Percentiles rank a stretch among this genome's conserved stretches.
These are phyloP conservation scores for Drosophila peninsularis DNA, from an alignment of 2,888 invertebrate species.

Conservation along the genomic window DNA sequence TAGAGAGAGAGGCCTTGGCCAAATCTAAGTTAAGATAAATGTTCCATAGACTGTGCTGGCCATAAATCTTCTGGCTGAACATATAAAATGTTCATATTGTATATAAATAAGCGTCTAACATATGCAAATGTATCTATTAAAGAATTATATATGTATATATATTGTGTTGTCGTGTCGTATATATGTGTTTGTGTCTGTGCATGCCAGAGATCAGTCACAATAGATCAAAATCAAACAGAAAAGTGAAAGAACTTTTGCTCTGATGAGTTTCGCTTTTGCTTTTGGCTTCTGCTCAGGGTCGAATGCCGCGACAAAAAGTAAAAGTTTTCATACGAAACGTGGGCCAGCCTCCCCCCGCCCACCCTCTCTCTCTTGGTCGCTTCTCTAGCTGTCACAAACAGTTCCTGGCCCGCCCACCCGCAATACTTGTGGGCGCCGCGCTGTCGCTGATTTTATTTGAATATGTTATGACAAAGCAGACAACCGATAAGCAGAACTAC, in stretches of 20 bases:
- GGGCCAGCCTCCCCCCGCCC: not conserved
- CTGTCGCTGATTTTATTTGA: slow-evolving; percentile 57
- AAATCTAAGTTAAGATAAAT: slow-evolving; percentile 19
- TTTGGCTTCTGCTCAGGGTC: slow-evolving; percentile 55
- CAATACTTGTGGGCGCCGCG: slow-evolving; percentile 29
- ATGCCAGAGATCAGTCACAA: slow-evolving; percentile 65
- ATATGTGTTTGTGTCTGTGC: slow-evolving; percentile 9
- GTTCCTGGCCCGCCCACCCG: slow-evolving; percentile 1
- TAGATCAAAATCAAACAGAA: slow-evolving; percentile 59
- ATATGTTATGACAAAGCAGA: slow-evolving; percentile 61
- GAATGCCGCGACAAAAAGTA: slow-evolving; percentile 63
- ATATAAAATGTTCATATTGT: slow-evolving; percentile 18
- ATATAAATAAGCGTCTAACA: slow-evolving; percentile 18
- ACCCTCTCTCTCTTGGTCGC: slow-evolving; percentile 2
- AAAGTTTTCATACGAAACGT: slow-evolving; percentile 48
- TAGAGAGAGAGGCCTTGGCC: slow-evolving; percentile 14
- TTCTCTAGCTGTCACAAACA: slow-evolving; percentile 6
- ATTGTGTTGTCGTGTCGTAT: slow-evolving; percentile 26
- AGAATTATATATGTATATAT: slow-evolving; percentile 13
- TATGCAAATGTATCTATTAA: slow-evolving; percentile 29
- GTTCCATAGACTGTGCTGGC: slow-evolving; percentile 15
- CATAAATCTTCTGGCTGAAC: slow-evolving; percentile 37
- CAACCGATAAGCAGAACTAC: slow-evolving; percentile 53
- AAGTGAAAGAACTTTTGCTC: slow-evolving; percentile 67
- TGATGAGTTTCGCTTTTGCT: slow-evolving; percentile 29